Conservation (phyloP, 2,797 vertebrate genomes). For the Rhadinocentrus ornatus region DNA sequence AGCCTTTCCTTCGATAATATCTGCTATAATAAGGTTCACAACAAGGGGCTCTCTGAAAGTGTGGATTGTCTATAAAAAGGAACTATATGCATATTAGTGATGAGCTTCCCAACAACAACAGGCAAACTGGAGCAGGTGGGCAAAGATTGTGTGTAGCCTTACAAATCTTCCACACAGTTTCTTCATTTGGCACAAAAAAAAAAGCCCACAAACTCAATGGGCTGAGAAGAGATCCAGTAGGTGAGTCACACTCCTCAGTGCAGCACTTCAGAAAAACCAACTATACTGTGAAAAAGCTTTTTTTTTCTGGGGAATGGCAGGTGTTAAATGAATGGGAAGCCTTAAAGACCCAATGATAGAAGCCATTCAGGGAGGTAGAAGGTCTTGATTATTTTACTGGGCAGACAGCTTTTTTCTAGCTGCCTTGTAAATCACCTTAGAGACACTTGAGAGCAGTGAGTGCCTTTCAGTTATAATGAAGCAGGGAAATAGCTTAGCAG, state of each 20-base stretch:
- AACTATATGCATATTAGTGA: conserved; percentile 42
- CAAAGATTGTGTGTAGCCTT: conserved; percentile 1
- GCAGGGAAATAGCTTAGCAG: conserved; percentile 17
- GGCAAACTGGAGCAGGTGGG: conserved; percentile 35
- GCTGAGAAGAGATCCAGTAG: background rate
- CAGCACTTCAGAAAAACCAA: conserved; percentile 12
- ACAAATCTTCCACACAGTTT: conserved; percentile 28
- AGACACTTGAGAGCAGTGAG: conserved; percentile 40
- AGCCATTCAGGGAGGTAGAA: conserved; percentile 69
- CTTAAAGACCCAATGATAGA: conserved; percentile 36
- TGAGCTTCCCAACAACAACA: conserved; percentile 21
- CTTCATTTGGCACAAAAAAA: conserved; percentile 68
- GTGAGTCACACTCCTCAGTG: conserved; percentile 12
- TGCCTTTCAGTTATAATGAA: conserved; percentile 23
- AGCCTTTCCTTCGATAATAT: background rate
- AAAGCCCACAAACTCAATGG: conserved; percentile 30
- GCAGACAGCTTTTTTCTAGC: conserved; percentile 31
- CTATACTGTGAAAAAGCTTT: conserved; percentile 18
- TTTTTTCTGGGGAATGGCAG: conserved; percentile 1
- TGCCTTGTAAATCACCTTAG: conserved; percentile 47
- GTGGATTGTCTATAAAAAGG: conserved; percentile 69
- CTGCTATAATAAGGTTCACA: conserved; percentile 1
- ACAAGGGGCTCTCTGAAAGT: conserved; percentile 15
- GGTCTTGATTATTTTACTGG: conserved; percentile 60
- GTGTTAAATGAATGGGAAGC: conserved; percentile 30